These are phyloP conservation scores for Kradibia gibbosae DNA, from an alignment of 1,140 invertebrate genomes.

Conservation along the genomic window DNA sequence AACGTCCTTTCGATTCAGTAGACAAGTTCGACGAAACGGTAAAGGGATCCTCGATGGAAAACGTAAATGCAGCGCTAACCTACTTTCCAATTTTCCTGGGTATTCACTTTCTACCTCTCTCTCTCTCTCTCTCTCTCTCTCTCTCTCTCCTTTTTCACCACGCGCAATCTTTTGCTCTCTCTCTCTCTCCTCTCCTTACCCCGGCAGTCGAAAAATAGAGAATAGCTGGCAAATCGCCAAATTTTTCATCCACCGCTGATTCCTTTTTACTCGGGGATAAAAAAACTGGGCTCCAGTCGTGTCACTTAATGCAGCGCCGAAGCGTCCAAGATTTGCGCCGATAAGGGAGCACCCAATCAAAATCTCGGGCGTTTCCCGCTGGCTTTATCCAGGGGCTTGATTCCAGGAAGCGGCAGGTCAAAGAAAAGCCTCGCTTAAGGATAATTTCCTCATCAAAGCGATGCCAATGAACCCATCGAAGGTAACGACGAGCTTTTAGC, in stretches of 20 bases:
- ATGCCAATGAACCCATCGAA: too few relatives aligned
- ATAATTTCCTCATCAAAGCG: too few relatives aligned
- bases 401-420: too few relatives aligned
- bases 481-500: too few relatives aligned
- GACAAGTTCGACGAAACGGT: too few relatives aligned
- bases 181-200: neutral
- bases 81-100: neutral
- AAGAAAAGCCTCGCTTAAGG: too few relatives aligned
- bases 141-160: neutral
- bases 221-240: neutral
- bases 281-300: neutral
- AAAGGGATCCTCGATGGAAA: constrained; percentile 2
- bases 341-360: neutral
- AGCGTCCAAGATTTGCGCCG: neutral
- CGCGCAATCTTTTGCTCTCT: neutral
- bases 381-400: too few relatives aligned
- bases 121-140: constrained; percentile 6
- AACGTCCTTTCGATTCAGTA: neutral
- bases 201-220: neutral
- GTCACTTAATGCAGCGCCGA: neutral
- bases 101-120: neutral
- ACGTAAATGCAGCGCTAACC: constrained; percentile 1
- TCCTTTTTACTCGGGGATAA: neutral
- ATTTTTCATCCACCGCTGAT: neutral
- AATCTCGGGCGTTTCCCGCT: too few relatives aligned